Conservation (phyloP, 2,113 vertebrate species). For the Tragelaphus imberbis region DNA sequence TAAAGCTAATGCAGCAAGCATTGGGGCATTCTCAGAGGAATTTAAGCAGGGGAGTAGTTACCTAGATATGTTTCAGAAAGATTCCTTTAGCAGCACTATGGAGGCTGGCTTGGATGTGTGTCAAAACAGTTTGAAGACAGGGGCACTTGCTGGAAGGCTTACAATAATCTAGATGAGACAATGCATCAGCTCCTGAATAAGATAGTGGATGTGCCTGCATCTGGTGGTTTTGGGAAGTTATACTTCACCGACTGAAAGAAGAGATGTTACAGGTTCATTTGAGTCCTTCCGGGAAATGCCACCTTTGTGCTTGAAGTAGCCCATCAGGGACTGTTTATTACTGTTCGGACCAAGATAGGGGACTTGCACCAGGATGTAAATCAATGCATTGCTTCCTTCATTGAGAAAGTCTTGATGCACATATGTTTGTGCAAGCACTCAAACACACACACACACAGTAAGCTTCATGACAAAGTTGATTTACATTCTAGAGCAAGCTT, state of each 20-base stretch:
- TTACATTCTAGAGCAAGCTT: background rate
- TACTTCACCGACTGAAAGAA: background rate
- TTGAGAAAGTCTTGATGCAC: background rate
- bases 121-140: background rate
- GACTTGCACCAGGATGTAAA: too few species aligned
- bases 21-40: background rate
- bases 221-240: background rate
- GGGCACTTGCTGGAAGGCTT: background rate
- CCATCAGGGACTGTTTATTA: background rate
- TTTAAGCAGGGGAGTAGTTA: background rate
- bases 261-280: background rate
- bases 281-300: background rate
- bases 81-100: background rate
- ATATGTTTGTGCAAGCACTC: background rate
- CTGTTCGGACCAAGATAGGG: background rate
- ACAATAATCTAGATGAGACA: accelerated
- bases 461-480: background rate
- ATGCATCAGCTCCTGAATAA: background rate
- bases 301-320: background rate
- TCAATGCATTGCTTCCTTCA: background rate
- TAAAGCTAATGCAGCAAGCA: background rate
- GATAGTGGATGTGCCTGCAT: background rate
- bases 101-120: background rate
- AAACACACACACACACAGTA: too few species aligned
- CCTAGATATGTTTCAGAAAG: background rate